These are phyloP conservation scores for Erythrocercus mccallii DNA, from an alignment of 2,113 vertebrate species.

Conservation along the genomic window DNA sequence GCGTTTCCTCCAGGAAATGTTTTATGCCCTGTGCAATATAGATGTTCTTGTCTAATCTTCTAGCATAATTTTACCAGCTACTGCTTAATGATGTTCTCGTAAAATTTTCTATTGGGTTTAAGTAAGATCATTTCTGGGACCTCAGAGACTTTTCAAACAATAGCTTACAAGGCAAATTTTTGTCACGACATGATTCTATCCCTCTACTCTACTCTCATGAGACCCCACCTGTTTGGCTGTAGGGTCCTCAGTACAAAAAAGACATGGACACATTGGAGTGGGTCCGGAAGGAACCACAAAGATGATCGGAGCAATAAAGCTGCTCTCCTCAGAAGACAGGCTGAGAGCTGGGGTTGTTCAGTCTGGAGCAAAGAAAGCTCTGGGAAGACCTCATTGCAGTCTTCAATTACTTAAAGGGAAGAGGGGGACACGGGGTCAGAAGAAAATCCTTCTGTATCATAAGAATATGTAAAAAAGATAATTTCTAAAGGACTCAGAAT, in stretches of 20 bases:
- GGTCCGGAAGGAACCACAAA: neutral
- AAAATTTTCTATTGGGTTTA: neutral
- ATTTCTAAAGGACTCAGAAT: neutral
- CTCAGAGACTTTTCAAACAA: neutral
- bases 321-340: neutral
- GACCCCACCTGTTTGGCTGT: neutral
- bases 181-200: neutral
- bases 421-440: accelerated
- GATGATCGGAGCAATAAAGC: neutral
- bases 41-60: neutral
- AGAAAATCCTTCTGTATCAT: neutral
- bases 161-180: neutral
- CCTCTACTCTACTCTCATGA: neutral
- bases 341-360: neutral
- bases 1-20: neutral
- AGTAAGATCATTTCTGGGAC: neutral
- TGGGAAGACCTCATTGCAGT: neutral
- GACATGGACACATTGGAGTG: neutral
- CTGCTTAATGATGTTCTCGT: neutral
- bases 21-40: neutral
- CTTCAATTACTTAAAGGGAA: neutral
- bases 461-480: neutral
- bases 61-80: neutral
- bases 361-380: neutral
- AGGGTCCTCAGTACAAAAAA: neutral